A percentile compares a stretch with the other conserved stretches of the same genome.
These are phyloP conservation scores for Cyrtorhinus lividipennis DNA, from an alignment of 1,140 invertebrate genomes.

Conservation along the genomic window DNA sequence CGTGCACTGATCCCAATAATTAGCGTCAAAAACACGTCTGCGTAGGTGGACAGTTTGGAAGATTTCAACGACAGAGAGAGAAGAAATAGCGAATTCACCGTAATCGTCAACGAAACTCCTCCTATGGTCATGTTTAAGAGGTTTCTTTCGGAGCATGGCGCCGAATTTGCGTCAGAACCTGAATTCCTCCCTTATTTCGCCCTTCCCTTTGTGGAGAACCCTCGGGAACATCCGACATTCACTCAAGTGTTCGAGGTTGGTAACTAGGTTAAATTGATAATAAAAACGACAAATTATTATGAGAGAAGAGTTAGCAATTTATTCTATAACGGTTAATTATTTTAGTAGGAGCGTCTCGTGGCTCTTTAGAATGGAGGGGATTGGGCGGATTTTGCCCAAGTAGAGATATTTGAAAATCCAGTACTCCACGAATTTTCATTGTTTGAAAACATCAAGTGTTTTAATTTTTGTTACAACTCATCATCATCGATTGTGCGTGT, in stretches of 20 bases:
- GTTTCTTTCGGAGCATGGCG: slow-evolving; percentile 38
- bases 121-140: slow-evolving; percentile 36
- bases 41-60: background rate
- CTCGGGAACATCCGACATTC: slow-evolving; percentile 39
- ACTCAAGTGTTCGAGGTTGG: slow-evolving; percentile 38
- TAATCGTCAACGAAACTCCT: background rate
- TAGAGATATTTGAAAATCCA: no score
- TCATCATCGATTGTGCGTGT: no score
- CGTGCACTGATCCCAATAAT: no score
- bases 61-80: background rate
- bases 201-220: slow-evolving; percentile 39
- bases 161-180: slow-evolving; percentile 36
- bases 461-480: no score
- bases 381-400: no score
- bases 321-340: no score
- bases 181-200: slow-evolving; percentile 43
- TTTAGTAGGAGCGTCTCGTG: no score
- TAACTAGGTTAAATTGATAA: slow-evolving; percentile 14
- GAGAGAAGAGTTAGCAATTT: no score
- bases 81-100: background rate
- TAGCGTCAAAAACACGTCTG: background rate
- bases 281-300: no score
- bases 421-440: no score
- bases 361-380: no score
- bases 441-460: no score